Percentiles rank a stretch among this genome's conserved stretches.
Evolutionary conservation across 2,888 invertebrate species (phyloP).

Genomic region (Hirtodrosophila confusa): DNA sequence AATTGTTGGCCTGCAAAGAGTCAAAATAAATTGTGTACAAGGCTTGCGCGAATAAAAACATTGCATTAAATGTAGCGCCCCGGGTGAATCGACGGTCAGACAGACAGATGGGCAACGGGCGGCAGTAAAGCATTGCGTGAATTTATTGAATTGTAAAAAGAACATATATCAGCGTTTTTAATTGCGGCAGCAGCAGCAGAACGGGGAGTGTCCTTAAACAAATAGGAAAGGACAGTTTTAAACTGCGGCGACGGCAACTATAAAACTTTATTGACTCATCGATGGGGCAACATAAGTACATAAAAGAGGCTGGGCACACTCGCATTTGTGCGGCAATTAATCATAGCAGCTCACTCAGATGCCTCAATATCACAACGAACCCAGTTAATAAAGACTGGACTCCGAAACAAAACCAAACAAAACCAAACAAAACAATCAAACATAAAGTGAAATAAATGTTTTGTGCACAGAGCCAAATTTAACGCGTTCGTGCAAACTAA

Average conservation of each 20-base stretch:
- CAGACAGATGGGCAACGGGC: slow-evolving; percentile 30
- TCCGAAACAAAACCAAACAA: not conserved
- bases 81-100: slow-evolving; percentile 18
- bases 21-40: slow-evolving; percentile 70
- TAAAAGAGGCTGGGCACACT: slow-evolving; percentile 4
- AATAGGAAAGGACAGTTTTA: slow-evolving; percentile 57
- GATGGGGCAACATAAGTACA: slow-evolving; percentile 26
- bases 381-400: slow-evolving; percentile 1
- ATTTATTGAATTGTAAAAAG: slow-evolving; percentile 81
- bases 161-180: slow-evolving; percentile 80
- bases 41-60: slow-evolving; percentile 18
- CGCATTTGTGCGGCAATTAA: not conserved
- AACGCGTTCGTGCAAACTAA: slow-evolving; percentile 23
- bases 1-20: slow-evolving; percentile 72
- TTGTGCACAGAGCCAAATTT: slow-evolving; percentile 38
- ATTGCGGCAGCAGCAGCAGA: slow-evolving; percentile 64
- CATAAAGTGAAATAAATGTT: slow-evolving; percentile 14
- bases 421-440: not conserved
- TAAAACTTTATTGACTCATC: slow-evolving; percentile 59
- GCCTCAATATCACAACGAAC: slow-evolving; percentile 1
- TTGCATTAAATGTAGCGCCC: slow-evolving; percentile 43
- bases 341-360: not conserved
- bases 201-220: slow-evolving; percentile 48
- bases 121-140: slow-evolving; percentile 65
- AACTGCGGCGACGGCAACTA: slow-evolving; percentile 38